Base-by-base conservation (phyloP, 2,888 invertebrate genomes). In the Criorhina ranunculi region DNA sequence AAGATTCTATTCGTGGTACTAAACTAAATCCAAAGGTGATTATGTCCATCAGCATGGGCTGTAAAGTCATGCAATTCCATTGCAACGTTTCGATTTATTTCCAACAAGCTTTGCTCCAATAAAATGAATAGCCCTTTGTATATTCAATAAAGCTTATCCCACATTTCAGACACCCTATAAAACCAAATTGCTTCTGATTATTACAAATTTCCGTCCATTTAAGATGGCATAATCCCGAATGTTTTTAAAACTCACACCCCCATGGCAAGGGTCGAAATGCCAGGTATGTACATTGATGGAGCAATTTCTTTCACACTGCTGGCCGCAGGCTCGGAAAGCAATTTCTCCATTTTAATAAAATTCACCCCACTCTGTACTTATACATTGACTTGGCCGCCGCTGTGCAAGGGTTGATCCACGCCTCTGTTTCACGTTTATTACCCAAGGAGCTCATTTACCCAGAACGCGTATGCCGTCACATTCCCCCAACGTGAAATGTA, bases 351-450 rank as follows among this genome's bases (percentile, higher is more conserved):
- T 85, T 67, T 55, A 69, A 66, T 66, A 76, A 69, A 66, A 75
- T 66, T 51, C 59, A 42, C 35, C 75, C 73, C 40, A 57, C 40
- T 55, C 17, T 51, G 40, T 37, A 60, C 17, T 35, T 51, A 15
- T 33, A 37, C n/a, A 15, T 37, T 33, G 31, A 73, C 59, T 60
- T n/a, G n/a, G n/a, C 2, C 24, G 33, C 53, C 40, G 24, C 33
- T 80, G 53, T 80, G 66, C 60, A 80, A 85, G 85, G 85, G 85
- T 85, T 85, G 85, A 66, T 85, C 75, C 80, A 76, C 60, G 70
- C 85, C 70, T 70, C 59, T 69, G 59, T 40, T 73, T 49, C 46
- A 75, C 53, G 70, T 80, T 78, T 76, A 85, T 85, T 80, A 85
- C 80, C 80, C 80, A 75, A 76, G 64, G 80, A 76, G 64, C 80